These are phyloP conservation scores for Calliopsis andreniformis DNA, from an alignment of 1,140 invertebrate species.

Conservation along the genomic window DNA sequence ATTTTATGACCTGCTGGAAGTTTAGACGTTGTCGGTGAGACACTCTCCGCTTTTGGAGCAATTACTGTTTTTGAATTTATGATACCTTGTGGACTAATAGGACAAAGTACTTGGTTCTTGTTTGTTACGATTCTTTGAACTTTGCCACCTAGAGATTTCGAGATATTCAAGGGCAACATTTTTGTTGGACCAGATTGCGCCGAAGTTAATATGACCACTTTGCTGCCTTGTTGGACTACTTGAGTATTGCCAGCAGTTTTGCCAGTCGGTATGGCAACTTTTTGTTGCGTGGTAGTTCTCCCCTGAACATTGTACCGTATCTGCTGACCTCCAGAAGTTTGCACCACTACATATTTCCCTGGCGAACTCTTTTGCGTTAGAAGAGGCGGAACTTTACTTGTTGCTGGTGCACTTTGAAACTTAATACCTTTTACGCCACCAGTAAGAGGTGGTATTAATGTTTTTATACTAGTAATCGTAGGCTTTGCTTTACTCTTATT, in stretches of 20 bases:
- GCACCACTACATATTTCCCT: slow-evolving; percentile 85
- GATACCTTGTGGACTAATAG: slow-evolving; percentile 63
- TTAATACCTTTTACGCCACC: slow-evolving; percentile 73
- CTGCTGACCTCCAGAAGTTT: slow-evolving; percentile 78
- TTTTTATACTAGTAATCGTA: slow-evolving; percentile 77
- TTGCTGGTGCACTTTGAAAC: slow-evolving; percentile 65
- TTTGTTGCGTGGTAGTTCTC: slow-evolving; percentile 67
- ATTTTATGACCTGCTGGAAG: slow-evolving; percentile 75
- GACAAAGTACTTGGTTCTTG: slow-evolving; percentile 71
- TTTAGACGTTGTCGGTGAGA: slow-evolving; percentile 79
- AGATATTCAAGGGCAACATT: slow-evolving; percentile 70
- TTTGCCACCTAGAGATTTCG: slow-evolving; percentile 69
- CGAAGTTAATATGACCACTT: slow-evolving; percentile 76
- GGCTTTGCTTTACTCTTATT: slow-evolving; percentile 77
- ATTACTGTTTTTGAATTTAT: slow-evolving; percentile 81
- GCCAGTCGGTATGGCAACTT: slow-evolving; percentile 65
- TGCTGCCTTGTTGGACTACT: slow-evolving; percentile 75
- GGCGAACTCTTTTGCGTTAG: slow-evolving; percentile 75
- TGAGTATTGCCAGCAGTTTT: slow-evolving; percentile 73
- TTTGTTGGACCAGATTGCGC: slow-evolving; percentile 72
- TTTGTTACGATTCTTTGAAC: slow-evolving; percentile 80
- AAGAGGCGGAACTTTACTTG: slow-evolving; percentile 58
- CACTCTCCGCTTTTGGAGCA: slow-evolving; percentile 68
- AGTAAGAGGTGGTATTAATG: slow-evolving; percentile 73
- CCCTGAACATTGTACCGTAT: slow-evolving; percentile 74